Evolutionary conservation across 1,140 invertebrate species (phyloP).

Genomic region (Drosophila sechellia): DNA sequence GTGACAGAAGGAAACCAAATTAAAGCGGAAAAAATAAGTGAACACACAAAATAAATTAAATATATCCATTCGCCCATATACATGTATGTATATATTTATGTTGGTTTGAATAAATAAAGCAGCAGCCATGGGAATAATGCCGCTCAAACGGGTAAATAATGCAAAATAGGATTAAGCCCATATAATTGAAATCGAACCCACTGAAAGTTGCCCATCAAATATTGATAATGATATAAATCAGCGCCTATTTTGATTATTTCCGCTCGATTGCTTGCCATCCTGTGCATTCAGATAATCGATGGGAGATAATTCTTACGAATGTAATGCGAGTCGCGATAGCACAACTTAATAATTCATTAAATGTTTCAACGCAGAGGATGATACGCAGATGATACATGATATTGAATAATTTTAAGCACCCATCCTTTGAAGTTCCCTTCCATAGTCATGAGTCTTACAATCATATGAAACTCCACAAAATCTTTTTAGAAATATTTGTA

Average conservation of each 20-base stretch:
- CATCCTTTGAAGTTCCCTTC: neutral
- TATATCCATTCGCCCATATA: constrained; percentile 14
- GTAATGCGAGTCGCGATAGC: neutral
- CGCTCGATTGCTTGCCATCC: constrained; percentile 12
- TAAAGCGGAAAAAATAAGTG: constrained; percentile 23
- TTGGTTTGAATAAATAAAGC: constrained; percentile 37
- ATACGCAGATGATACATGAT: neutral
- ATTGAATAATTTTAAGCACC: neutral
- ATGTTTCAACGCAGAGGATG: neutral
- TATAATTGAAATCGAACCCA: constrained; percentile 35
- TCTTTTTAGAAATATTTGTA: too few species aligned
- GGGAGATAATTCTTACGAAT: constrained; percentile 8
- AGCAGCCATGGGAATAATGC: constrained; percentile 54
- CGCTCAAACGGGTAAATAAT: constrained; percentile 67
- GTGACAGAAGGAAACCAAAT: constrained; percentile 28
- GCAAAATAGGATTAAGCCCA: constrained; percentile 37
- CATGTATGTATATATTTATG: constrained; percentile 1
- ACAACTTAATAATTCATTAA: constrained; percentile 14
- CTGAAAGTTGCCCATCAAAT: constrained; percentile 46
- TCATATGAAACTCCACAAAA: too few species aligned
- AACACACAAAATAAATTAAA: constrained; percentile 29
- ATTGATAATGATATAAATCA: constrained; percentile 44
- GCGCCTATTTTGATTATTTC: constrained; percentile 33
- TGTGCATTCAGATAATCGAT: neutral
- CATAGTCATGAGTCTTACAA: too few species aligned